Base-by-base conservation (phyloP, 2,888 invertebrate genomes). In the Morpho helenor region DNA sequence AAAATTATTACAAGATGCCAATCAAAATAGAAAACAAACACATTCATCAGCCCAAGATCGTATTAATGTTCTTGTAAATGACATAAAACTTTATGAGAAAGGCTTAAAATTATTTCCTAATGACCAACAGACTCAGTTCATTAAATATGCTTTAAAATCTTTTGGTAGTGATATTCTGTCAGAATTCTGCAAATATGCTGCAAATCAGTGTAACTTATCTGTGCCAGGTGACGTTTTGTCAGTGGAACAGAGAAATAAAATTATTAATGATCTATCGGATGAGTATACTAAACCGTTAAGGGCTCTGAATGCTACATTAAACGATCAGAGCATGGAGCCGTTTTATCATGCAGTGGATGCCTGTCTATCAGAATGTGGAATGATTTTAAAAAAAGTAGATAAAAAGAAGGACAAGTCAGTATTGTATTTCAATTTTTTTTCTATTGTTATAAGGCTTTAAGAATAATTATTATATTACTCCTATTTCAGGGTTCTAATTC, bases 351-450 rank as follows among this genome's bases (percentile, higher is more conserved):
- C 93, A n/a, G 89, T 95, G 46, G 97, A 98, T 71, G 80, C 92
- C 1, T 94, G 95, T 50, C 85, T 98, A 67, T 85, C 92, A 16
- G 88, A 92, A 52, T 95, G 95, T 76, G 94, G 95, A 61, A 94
- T 97, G 93, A 94, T 96, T 67, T 83, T 97, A 63, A 96, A 95
- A 73, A 98, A 98, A 82, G 92, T 95, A 63, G 98, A 98, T 77
- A 98, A 97, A 80, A 98, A 97, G 78, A 96, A 96, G 76, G 95
- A 96, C 77, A 93, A 87, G 91, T 91, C 72, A 72, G 82, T 81
- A 60, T 59, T 8, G 47, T 44, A 10, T 39, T 39, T 48, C 8
- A 10, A 9, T 3, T 49, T 16, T 3, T 45, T 1, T 52, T 1
- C 3, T 44, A 10, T 8, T 41, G 51, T 8, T 16, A 16, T 42